Base-by-base conservation (phyloP, 30 jellyfish, hydroid and myxozoan species). In the Turritopsis dohrnii region DNA sequence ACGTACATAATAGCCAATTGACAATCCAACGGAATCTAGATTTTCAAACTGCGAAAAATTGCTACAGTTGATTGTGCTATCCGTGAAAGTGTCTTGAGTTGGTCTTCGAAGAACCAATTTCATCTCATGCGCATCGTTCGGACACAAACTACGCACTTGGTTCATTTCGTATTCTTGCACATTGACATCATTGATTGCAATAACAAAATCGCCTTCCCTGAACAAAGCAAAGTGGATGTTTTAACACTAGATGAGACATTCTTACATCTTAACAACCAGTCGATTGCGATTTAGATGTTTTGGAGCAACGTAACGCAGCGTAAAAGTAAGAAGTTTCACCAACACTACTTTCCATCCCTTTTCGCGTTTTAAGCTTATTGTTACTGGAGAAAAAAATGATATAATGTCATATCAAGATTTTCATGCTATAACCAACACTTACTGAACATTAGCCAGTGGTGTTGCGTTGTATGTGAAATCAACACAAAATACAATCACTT, bases 171-270 rank as follows among this genome's bases (percentile, higher is more conserved):
- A 69, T 69, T 69, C 77, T 27, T 69, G 77, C 22, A 69, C 77
- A 69, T 69, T 69, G 17, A 69, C 77, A 69, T 69, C 77, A 69
- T 69, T 69, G 77, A 69, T 69, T 7, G 28, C 30, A 19, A 69
- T 19, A 0, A 69, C 77, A 69, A 69, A 27, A 69, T 69, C 77
- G 19, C 77, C 77, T n/a, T n/a, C 30, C 77, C 77, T 69, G 19
- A 21, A 69, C 60, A 41, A 3, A 41, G 13, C 60, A 41, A 41
- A 41, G 60, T 41, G 60, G 60, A 3, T 41, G 60, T 41, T 41
- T 3, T 3, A 41, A 5, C 5, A 41, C 9, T 41, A 3, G 60
- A 3, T 41, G 60, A 13, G 60, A n/a, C n/a, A n/a, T n/a, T n/a
- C n/a, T n/a, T n/a, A n/a, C n/a, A n/a, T n/a, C n/a, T n/a, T n/a